phyloP scores from a whole-genome alignment of 37 sponge, comb jelly and placozoan species.

The Bolinopsis microptera region DNA sequence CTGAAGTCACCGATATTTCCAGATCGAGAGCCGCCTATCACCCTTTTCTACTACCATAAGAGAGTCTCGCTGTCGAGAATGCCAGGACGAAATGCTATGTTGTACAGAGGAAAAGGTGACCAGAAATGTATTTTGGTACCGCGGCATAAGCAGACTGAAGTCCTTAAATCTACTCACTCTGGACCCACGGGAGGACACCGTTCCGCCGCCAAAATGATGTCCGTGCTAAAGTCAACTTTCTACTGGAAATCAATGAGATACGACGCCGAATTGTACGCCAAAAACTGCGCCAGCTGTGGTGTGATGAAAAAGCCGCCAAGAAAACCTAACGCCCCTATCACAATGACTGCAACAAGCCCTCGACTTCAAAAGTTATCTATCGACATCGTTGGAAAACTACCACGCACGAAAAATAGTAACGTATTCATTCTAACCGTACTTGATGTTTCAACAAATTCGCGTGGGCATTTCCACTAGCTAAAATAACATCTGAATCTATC shows the following conservation, averaged over 20 bases:
- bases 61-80: too few species aligned
- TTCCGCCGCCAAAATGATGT: neutral
- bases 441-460: neutral
- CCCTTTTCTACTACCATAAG: too few species aligned
- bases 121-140: neutral
- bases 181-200: neutral
- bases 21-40: too few species aligned
- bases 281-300: neutral
- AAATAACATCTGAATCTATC: neutral
- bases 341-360: too few species aligned
- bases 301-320: too few species aligned
- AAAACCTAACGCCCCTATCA: too few species aligned
- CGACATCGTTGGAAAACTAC: neutral
- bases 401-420: neutral
- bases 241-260: neutral
- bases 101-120: neutral
- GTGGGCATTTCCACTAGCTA: neutral
- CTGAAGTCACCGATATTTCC: too few species aligned
- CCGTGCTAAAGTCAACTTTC: neutral
- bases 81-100: too few species aligned
- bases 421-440: neutral
- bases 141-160: neutral
- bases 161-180: neutral
- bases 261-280: neutral
- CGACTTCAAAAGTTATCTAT: neutral